A percentile compares a stretch with the other conserved stretches of the same genome.
phyloP scores from a whole-genome alignment of 2,113 vertebrate species.

The Zapornia atra region DNA sequence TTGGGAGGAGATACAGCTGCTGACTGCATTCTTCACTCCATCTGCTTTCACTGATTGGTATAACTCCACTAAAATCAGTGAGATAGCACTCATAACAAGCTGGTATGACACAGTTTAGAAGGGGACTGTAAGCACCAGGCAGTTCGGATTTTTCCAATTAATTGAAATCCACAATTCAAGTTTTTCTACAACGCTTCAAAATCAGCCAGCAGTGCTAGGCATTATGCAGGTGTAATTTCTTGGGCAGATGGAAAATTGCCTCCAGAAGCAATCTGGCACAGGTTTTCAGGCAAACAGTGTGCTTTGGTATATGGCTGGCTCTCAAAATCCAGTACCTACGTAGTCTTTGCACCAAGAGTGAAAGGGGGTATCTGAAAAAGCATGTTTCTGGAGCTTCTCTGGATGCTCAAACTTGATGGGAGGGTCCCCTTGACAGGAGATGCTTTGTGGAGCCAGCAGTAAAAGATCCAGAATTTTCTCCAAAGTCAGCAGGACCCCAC shows the following conservation, averaged over 20 bases:
- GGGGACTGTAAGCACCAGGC: neutral
- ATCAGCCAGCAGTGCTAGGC: neutral
- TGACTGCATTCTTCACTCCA: constrained; percentile 4
- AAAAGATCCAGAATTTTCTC: constrained; percentile 1
- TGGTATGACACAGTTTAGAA: neutral
- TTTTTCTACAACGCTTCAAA: neutral
- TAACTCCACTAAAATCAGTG: neutral
- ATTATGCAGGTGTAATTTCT: neutral
- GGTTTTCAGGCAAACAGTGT: neutral
- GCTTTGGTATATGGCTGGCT: neutral
- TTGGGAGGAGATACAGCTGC: constrained; percentile 53
- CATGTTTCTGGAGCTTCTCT: neutral
- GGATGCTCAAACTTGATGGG: neutral
- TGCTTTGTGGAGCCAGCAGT: neutral
- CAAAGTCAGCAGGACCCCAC: constrained; percentile 25
- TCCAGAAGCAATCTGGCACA: neutral
- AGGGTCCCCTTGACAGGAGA: neutral
- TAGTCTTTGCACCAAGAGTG: neutral
- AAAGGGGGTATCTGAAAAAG: neutral
- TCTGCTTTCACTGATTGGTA: neutral
- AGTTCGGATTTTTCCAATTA: constrained; percentile 13
- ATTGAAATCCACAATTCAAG: neutral
- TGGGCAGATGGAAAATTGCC: neutral
- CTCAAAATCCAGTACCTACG: neutral
- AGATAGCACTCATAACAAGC: neutral